phyloP scores from a whole-genome alignment of 2,113 vertebrate genomes.

The Microcebus griseorufus region DNA sequence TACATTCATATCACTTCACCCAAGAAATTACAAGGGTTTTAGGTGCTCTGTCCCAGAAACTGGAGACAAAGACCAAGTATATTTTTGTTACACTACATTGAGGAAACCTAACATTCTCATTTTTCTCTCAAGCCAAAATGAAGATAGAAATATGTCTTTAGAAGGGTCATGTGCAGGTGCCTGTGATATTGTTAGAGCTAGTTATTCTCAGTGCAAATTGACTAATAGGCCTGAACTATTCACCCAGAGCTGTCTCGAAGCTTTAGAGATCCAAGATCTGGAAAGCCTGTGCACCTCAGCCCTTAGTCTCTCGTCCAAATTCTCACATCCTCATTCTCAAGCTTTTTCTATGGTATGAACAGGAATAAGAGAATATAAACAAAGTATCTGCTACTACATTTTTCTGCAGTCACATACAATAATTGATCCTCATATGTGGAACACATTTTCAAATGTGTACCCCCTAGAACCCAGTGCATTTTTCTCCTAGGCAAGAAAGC shows the following conservation, averaged over 20 bases:
- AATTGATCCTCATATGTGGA: background rate
- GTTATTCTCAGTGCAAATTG: background rate
- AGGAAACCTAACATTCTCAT: background rate
- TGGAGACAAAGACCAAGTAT: background rate
- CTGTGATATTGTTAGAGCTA: background rate
- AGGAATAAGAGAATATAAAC: background rate
- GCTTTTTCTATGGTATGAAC: background rate
- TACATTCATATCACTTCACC: background rate
- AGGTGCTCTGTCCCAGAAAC: background rate
- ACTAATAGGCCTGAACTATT: background rate
- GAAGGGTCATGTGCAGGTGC: no score
- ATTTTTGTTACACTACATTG: background rate
- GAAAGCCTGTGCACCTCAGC: no score
- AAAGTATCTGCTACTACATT: background rate
- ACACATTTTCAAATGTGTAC: background rate
- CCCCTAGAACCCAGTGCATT: background rate
- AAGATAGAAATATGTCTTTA: background rate
- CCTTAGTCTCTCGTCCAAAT: background rate
- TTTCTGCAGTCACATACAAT: background rate
- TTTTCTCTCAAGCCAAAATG: background rate
- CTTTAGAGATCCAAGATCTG: background rate
- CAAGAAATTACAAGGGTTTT: background rate
- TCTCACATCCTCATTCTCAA: background rate
- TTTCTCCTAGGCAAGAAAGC: background rate
- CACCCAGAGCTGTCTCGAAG: accelerated